Base-by-base conservation (phyloP, 2,113 vertebrate genomes). In the Upupa epops region DNA sequence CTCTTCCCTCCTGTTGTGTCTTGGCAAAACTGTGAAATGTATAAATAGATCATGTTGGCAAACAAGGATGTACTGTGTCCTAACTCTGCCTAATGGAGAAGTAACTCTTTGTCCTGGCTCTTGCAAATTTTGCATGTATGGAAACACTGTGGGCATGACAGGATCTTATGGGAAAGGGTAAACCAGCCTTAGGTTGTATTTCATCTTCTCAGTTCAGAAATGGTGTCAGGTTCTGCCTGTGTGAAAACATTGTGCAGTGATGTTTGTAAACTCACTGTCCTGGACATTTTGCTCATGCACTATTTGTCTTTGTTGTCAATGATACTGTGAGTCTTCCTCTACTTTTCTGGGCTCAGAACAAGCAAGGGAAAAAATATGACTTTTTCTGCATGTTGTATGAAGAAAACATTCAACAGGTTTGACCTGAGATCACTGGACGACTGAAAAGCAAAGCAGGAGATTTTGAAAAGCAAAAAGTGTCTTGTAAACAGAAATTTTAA, bases 11-110 rank as follows among this genome's bases (percentile, higher is more conserved):
- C 1, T 17, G 24, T 11, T 60, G 37, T 34, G 16, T 36, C 71
- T 36, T 45, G 45, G 11, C 21, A 83, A 56, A 85, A 88, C 63
- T 8, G 7, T 12, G 11, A 60, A 71, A 25, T 11, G 9, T 24
- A 31, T 26, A 16, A 76, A 25, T 20, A 21, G 21, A 19, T 69
- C 15, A 3, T 0, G 3, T 17, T 21, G 34, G 51, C 36, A 60
- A 72, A 79, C 10, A 56, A 2, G 0, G 12, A 9, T 24, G 54
- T 9, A 8, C 13, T 0, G 0, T 26, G 12, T 31, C 25, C 19
- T 63, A 1, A 0, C 11, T 46, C 48, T 58, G 48, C 52, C 20
- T 71, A 4, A 32, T 25, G 48, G 40, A 69, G 36, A 31, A 55
- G n/a, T 25, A 59, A 36, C 19, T 21, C 34, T 66, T 74, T 81